Conservation (phyloP, 2,797 vertebrate species). For the Pogoniulus pusillus region DNA sequence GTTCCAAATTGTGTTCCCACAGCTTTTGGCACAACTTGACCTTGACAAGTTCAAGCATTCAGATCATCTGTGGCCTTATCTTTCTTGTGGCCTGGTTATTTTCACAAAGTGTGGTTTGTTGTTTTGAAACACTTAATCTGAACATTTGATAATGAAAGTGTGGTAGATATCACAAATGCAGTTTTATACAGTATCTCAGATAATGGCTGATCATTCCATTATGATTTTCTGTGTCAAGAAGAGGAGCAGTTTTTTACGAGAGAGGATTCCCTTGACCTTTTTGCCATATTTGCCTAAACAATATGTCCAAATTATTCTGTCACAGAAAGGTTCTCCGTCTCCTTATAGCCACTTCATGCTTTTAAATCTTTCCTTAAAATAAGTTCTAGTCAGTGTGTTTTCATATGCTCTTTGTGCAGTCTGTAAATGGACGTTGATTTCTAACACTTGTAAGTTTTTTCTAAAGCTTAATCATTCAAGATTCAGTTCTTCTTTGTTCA, state of each 20-base stretch:
- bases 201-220: background rate
- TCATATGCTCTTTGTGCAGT: background rate
- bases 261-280: background rate
- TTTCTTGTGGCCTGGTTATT: background rate
- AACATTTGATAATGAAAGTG: background rate
- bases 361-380: background rate
- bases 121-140: background rate
- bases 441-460: background rate
- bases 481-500: background rate
- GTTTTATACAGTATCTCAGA: background rate
- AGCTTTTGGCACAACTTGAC: background rate
- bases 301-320: background rate
- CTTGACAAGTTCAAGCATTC: fast-evolving
- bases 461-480: background rate
- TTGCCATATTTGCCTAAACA: background rate
- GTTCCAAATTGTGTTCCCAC: background rate
- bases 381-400: background rate
- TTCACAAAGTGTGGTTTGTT: background rate
- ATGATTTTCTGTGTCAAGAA: background rate
- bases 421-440: background rate
- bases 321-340: background rate
- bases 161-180: background rate
- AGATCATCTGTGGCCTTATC: background rate
- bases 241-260: background rate
- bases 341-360: background rate